Percentiles rank a stretch among this genome's conserved stretches.
These are phyloP conservation scores for Lucifuga dentata DNA, from an alignment of 2,113 vertebrate species.

Conservation along the genomic window DNA sequence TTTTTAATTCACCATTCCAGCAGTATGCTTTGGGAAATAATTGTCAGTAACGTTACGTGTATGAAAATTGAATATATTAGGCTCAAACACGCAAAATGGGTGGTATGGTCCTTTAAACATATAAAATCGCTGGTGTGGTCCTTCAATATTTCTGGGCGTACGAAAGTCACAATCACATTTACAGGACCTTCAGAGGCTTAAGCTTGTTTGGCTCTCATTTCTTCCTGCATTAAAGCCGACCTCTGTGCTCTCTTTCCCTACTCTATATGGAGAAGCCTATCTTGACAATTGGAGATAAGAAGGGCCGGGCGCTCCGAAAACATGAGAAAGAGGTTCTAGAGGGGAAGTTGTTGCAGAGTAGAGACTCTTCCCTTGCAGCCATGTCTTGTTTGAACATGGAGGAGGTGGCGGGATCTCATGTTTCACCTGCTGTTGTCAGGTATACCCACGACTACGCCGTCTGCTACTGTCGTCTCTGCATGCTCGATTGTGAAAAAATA, in stretches of 20 bases:
- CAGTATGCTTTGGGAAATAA: too few relatives aligned
- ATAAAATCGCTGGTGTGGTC: too few relatives aligned
- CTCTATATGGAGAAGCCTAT: slow-evolving; percentile 35
- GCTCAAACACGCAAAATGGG: too few relatives aligned
- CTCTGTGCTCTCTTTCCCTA: slow-evolving; percentile 42
- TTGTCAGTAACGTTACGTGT: too few relatives aligned
- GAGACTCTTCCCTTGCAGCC: slow-evolving; percentile 50
- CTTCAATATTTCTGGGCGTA: not conserved
- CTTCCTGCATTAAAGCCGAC: slow-evolving; percentile 3
- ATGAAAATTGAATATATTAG: too few relatives aligned
- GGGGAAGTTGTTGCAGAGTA: slow-evolving; percentile 21
- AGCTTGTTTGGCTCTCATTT: slow-evolving; percentile 14
- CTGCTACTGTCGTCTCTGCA: slow-evolving; percentile 52
- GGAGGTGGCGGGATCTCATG: slow-evolving; percentile 65
- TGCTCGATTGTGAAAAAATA: slow-evolving; percentile 44
- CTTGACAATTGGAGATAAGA: slow-evolving; percentile 64
- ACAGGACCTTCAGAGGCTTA: slow-evolving; percentile 3
- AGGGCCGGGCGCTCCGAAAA: slow-evolving; percentile 46
- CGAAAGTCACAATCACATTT: slow-evolving; percentile 1
- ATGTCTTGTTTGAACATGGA: slow-evolving; percentile 71
- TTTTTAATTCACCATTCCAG: too few relatives aligned
- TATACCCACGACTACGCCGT: slow-evolving; percentile 39
- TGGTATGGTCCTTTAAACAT: too few relatives aligned
- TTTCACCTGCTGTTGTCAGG: slow-evolving; percentile 60
- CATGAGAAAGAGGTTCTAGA: slow-evolving; percentile 41